Base-by-base conservation (phyloP, 2,888 invertebrate species). In the Agriotes lineatus region DNA sequence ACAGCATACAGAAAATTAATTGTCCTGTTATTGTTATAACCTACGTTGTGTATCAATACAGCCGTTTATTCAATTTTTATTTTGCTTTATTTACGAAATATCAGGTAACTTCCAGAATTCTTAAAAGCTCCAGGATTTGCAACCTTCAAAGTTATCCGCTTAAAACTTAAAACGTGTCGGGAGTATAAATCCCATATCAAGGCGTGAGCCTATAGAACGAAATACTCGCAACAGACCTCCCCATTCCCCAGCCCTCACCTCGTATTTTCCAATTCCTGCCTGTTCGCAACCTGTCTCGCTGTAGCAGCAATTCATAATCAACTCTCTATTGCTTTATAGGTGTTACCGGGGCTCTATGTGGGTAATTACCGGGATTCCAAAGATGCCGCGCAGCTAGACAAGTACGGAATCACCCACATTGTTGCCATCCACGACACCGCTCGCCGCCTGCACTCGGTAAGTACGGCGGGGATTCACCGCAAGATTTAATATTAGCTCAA, bases 281-380 rank as follows among this genome's bases (percentile, higher is more conserved):
- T 2, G 10, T 37, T 3, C n/a, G n/a, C n/a, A 6, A 3, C n/a
- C 35, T 10, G 1, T 19, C 45, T 39, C 12, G 22, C 20, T n/a
- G n/a, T n/a, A n/a, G n/a, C n/a, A n/a, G 20, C 20, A 45, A 45
- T n/a, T 45, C 12, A 14, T 42, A 18, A 12, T 2, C n/a, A 35
- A 16, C 18, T n/a, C 20, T 30, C 33, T 45, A 18, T 56, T 45
- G 30, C 37, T 30, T 83, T 83, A 0, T 86, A 96, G 96, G 95
- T 98, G 81, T 89, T 98, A 79, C 93, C 96, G 77, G 97, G 97
- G 74, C 90, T 98, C 64, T 98, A 96, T 86, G 92, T 98, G 79
- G 97, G 97, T 71, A 97, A 96, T 86, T 96, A 97, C 85, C 89
- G 97, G 79, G 97, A 98, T 87, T 96, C 97, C 63, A 96, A 96